Evolutionary conservation across 30 jellyfish, hydroid and myxozoan genomes (phyloP).

Genomic region (Pseudorhiza aurosa): DNA sequence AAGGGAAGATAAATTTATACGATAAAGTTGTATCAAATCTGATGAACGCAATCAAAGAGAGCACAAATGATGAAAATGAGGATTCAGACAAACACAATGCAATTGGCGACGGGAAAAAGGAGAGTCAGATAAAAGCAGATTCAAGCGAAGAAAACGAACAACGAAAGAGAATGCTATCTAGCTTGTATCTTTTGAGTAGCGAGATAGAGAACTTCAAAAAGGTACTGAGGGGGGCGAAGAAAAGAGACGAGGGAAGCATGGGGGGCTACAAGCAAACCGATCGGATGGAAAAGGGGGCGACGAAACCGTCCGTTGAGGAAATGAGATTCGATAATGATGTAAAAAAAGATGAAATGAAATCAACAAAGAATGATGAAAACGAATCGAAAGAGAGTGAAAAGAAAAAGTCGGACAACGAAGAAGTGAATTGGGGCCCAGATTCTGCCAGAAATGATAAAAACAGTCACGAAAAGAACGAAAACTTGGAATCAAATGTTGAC

Average conservation of each 20-base stretch:
- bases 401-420: neutral
- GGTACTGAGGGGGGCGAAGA: neutral
- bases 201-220: slow-evolving; percentile 51
- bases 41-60: slow-evolving; percentile 23
- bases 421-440: too few species aligned
- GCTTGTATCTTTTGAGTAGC: slow-evolving; percentile 49
- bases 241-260: neutral
- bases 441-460: too few species aligned
- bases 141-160: slow-evolving; percentile 7
- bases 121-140: neutral
- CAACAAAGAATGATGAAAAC: neutral
- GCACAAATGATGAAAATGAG: neutral
- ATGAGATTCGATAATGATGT: neutral
- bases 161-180: slow-evolving; percentile 39
- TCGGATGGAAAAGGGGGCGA: neutral
- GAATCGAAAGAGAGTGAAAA: neutral
- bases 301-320: neutral
- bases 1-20: slow-evolving; percentile 10
- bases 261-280: neutral
- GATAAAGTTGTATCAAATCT: slow-evolving; percentile 48
- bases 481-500: neutral
- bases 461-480: neutral
- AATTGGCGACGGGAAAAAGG: neutral
- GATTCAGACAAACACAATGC: neutral
- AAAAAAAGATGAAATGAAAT: neutral